Evolutionary conservation across 1,140 invertebrate species (phyloP).

Genomic region (Forficula auricularia): DNA sequence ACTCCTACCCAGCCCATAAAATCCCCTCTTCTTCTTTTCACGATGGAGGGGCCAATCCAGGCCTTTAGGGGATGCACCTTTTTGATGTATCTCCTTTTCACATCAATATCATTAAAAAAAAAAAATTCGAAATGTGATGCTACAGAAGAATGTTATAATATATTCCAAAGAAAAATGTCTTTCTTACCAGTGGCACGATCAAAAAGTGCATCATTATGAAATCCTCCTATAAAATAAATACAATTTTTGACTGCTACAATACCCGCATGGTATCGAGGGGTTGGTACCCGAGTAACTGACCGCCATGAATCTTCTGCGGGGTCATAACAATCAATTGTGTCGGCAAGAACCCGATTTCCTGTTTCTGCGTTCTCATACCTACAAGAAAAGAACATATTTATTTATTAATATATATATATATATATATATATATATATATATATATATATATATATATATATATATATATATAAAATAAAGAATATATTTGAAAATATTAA

Average conservation of each 20-base stretch:
- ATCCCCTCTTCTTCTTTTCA: too few relatives aligned
- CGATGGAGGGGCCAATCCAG: too few relatives aligned
- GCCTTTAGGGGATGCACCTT: too few relatives aligned
- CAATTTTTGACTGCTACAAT: slow-evolving; percentile 40
- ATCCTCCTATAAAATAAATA: slow-evolving; percentile 54
- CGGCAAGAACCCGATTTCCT: slow-evolving; percentile 35
- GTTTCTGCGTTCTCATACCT: slow-evolving; percentile 33
- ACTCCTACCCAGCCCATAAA: too few relatives aligned
- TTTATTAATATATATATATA: neutral
- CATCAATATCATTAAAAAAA: too few relatives aligned
- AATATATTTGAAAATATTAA: neutral
- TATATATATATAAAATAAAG: neutral
- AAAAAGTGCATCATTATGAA: slow-evolving; percentile 44
- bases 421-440: neutral
- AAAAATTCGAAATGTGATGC: too few relatives aligned
- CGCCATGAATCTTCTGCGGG: slow-evolving; percentile 37
- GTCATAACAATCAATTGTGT: slow-evolving; percentile 51
- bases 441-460: neutral
- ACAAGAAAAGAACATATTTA: neutral
- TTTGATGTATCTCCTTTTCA: too few relatives aligned
- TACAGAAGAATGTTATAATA: too few relatives aligned
- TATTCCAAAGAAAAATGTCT: too few relatives aligned
- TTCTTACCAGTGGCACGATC: slow-evolving; percentile 39
- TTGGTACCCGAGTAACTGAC: slow-evolving; percentile 40
- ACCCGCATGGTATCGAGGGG: slow-evolving; percentile 48